Evolutionary conservation across 2,797 vertebrate species (phyloP), one percentile per base, ranked within the genome.

Genomic region (Oryzias sinensis): DNA sequence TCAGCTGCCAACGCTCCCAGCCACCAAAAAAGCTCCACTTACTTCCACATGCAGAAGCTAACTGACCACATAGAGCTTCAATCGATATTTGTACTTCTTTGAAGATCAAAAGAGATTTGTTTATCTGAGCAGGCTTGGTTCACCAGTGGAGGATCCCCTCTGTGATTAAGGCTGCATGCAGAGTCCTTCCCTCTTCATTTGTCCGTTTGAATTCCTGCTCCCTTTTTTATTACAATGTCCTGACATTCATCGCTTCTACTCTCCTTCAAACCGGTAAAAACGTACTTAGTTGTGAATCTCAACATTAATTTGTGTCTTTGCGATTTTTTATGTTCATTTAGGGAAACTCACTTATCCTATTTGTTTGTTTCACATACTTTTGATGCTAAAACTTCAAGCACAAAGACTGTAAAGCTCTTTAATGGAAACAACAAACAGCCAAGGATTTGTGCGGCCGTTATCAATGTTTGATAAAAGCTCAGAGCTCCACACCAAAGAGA

Each of bases 401-500:
- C 27, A 73, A 62, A 50, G 87, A 89, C 87, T 83, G 89, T 89
- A 88, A 37, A 87, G 84, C 80, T 87, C 82, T 72, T 72, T 83
- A 84, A 81, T 91, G 92, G 90, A 89, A 89, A 76, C 90, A 88
- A 93, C 88, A 91, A 92, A 94, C 91, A 91, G 86, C 77, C 83
- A 87, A 37, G 45, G 53, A 62, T 81, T 93, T 92, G 91, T 93
- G 91, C 91, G 88, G 91, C 89, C 92, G 92, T 91, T 89, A 92
- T 93, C 91, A 93, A 90, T 93, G 93, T 93, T 93, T 94, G 91
- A 94, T 94, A 91, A 93, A 93, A 72, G 87, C 87, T 89, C 74
- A 67, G 4, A 87, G 92, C 92, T 87, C 85, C 83, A 82, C 91
- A 85, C 61, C 51, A 70, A 74, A 83, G 73, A 37, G 33, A 59